Evolutionary conservation across 2,888 invertebrate genomes (phyloP), one percentile per base, ranked within the genome.

Genomic region (Sipunculus nudus): DNA sequence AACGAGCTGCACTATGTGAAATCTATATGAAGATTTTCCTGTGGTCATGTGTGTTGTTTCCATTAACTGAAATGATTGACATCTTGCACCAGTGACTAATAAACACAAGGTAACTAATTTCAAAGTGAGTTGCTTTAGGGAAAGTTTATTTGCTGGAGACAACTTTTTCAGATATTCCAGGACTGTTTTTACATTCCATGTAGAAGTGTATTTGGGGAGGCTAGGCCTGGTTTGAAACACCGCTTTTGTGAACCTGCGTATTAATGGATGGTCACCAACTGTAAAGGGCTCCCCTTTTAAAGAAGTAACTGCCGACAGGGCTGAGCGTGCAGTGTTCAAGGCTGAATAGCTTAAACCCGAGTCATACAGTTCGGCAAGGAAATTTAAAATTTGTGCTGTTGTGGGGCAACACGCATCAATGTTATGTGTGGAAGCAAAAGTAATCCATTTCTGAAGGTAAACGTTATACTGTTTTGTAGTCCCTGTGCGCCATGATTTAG

Each of bases 391-490:
- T 21, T 16, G 16, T 41, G 6, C 35, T 50, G n/a, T n/a, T n/a
- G n/a, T n/a, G n/a, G n/a, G n/a, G n/a, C n/a, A n/a, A n/a, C n/a
- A n/a, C n/a, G n/a, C n/a, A n/a, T n/a, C n/a, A n/a, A n/a, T n/a
- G n/a, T n/a, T n/a, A n/a, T n/a, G 19, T 13, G 52, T 25, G n/a
- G 35, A 31, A 13, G 53, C 65, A 65, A 50, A 65, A 29, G 16
- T 13, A 8, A 52, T 52, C 65, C 59, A 65, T 46, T 53, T 62
- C n/a, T 50, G 23, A 31, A 55, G 49, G 45, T 58, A 59, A n/a
- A 32, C 8, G 13, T 26, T 25, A 38, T 62, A 62, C 40, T 58
- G 61, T 32, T 52, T 43, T 26, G 39, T 53, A 8, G 59, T 62
- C 21, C 47, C 38, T 13, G 23, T 16, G 26, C 59, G 21, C 65